Evolutionary conservation across 1,140 invertebrate genomes (phyloP).

Genomic region (Ephestia elutella): DNA sequence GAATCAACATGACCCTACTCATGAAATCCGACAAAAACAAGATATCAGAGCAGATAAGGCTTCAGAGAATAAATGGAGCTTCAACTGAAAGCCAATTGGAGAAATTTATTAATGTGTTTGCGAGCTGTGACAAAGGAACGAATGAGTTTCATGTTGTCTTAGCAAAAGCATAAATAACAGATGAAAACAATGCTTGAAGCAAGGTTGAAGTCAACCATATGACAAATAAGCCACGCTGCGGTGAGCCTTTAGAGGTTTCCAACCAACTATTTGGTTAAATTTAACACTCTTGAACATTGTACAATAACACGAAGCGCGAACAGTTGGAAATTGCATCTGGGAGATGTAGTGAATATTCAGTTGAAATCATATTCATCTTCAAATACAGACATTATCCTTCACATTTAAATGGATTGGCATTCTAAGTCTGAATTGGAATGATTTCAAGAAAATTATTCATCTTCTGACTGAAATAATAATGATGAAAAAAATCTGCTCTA

Average conservation of each 20-base stretch:
- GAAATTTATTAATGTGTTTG: conserved; percentile 35
- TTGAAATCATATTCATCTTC: too few species aligned
- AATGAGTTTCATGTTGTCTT: conserved; percentile 18
- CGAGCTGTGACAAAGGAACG: conserved; percentile 14
- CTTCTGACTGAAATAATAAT: too few species aligned
- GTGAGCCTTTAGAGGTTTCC: not conserved
- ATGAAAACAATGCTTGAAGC: conserved; percentile 5
- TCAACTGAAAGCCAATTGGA: conserved; percentile 20
- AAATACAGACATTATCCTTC: too few species aligned
- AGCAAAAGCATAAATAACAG: conserved; percentile 24
- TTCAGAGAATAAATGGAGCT: conserved; percentile 14
- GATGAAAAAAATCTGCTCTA: too few species aligned
- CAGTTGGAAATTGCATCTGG: too few species aligned
- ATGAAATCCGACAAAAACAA: conserved; percentile 10
- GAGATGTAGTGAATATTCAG: too few species aligned
- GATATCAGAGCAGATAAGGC: not conserved
- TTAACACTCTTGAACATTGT: not conserved
- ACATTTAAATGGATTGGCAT: too few species aligned
- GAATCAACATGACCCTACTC: conserved; percentile 8
- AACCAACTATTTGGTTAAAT: not conserved
- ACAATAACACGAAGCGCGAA: too few species aligned
- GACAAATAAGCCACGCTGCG: not conserved
- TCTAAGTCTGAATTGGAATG: too few species aligned
- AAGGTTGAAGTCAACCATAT: not conserved
- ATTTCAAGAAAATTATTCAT: too few species aligned